Evolutionary conservation across 1,140 invertebrate genomes (phyloP).

Genomic region (Psix sp.): DNA sequence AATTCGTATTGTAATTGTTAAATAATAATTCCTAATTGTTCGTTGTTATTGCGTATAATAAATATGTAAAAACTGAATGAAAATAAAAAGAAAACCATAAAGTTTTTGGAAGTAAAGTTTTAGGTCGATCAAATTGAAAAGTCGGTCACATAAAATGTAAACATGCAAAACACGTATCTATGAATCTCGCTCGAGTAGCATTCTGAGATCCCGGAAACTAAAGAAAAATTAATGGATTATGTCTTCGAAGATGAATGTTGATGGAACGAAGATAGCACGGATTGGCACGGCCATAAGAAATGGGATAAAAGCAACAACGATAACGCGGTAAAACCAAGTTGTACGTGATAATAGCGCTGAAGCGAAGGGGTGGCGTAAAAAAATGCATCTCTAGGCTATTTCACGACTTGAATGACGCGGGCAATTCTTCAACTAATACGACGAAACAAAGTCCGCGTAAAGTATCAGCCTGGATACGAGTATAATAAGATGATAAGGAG

Average conservation of each 20-base stretch:
- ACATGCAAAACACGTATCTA: conserved; percentile 42
- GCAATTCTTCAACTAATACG: conserved; percentile 24
- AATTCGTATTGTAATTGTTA: too few species aligned
- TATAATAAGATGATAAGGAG: conserved; percentile 55
- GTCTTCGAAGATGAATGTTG: conserved; percentile 47
- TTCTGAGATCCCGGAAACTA: conserved; percentile 17
- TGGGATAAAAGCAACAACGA: conserved; percentile 41
- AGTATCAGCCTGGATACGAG: conserved; percentile 29
- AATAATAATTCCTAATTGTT: too few species aligned
- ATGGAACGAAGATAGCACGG: conserved; percentile 44
- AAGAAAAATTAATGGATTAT: conserved; percentile 44
- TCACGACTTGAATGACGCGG: conserved; percentile 19
- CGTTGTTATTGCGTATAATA: too few species aligned
- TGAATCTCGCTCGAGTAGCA: conserved; percentile 37
- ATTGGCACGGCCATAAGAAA: conserved; percentile 47
- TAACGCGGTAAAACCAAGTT: conserved; percentile 25
- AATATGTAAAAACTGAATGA: too few species aligned
- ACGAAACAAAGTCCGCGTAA: conserved; percentile 33
- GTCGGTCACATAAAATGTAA: too few species aligned
- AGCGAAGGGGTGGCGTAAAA: too few species aligned
- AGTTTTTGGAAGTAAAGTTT: too few species aligned
- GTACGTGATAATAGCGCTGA: conserved; percentile 26
- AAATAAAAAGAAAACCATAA: too few species aligned
- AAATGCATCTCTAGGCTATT: conserved; percentile 35
- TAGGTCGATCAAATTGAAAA: conserved; percentile 2